These are phyloP conservation scores for Dendroctonus ponderosae DNA, from an alignment of 1,140 invertebrate genomes.

Conservation along the genomic window DNA sequence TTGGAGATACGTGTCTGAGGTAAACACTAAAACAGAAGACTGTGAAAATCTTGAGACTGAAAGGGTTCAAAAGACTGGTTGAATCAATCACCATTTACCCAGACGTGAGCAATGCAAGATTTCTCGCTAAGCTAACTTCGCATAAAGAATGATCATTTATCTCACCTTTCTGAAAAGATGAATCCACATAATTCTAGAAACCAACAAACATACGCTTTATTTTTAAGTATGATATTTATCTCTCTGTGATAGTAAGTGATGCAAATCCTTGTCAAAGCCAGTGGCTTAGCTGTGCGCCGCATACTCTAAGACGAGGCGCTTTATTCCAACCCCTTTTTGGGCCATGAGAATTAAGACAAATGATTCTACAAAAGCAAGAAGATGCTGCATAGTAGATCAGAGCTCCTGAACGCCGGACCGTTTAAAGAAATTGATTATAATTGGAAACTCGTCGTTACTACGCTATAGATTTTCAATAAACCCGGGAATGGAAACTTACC, in stretches of 20 bases:
- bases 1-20: too few species aligned
- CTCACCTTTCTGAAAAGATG: too few species aligned
- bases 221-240: constrained; percentile 6
- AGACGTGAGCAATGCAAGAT: too few species aligned
- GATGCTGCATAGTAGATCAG: constrained; percentile 15
- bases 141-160: too few species aligned
- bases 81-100: too few species aligned
- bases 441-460: constrained; percentile 12
- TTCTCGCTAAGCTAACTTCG: too few species aligned
- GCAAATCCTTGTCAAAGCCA: constrained; percentile 13
- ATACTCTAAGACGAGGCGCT: constrained; percentile 6
- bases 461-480: not conserved
- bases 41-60: too few species aligned
- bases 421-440: constrained; percentile 21
- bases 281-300: constrained; percentile 6
- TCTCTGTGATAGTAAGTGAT: constrained; percentile 10
- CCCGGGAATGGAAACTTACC: not conserved
- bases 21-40: too few species aligned
- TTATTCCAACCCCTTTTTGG: constrained; percentile 13
- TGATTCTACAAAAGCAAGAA: constrained; percentile 18
- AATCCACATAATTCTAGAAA: constrained; percentile 1
- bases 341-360: constrained; percentile 15
- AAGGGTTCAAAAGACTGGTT: too few species aligned
- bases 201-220: not conserved
- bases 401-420: constrained; percentile 1